A percentile compares a stretch with the other conserved stretches of the same genome.
Conservation (phyloP, 2,113 vertebrate genomes). For the Apodemus sylvaticus region DNA sequence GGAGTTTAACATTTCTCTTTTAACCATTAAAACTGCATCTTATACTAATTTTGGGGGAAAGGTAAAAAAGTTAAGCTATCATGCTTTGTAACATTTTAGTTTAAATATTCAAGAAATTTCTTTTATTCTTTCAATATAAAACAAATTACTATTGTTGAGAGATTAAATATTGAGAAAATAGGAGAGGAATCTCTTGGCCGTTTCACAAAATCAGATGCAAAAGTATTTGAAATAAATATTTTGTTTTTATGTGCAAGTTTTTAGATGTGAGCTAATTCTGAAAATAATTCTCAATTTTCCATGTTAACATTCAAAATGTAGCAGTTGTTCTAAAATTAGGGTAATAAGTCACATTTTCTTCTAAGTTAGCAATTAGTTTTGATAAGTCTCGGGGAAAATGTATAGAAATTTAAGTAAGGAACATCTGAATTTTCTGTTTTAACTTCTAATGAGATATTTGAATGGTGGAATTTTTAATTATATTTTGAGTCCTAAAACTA, state of each 20-base stretch:
- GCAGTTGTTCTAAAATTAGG: slow-evolving; percentile 38
- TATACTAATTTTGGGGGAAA: background rate
- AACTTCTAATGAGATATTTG: background rate
- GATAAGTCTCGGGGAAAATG: slow-evolving; percentile 10
- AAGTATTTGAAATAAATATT: slow-evolving; percentile 43
- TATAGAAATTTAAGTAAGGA: background rate
- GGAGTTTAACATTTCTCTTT: background rate
- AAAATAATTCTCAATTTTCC: slow-evolving; percentile 42
- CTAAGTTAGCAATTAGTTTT: slow-evolving; percentile 27
- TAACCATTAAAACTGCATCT: background rate
- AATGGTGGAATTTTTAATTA: background rate
- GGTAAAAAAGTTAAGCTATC: background rate
- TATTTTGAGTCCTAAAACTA: slow-evolving; percentile 2
- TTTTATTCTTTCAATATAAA: slow-evolving; percentile 18
- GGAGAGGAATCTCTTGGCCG: background rate
- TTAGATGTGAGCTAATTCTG: slow-evolving; percentile 29
- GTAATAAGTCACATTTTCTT: slow-evolving; percentile 5
- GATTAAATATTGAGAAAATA: background rate
- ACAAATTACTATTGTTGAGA: background rate
- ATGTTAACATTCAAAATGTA: slow-evolving; percentile 16
- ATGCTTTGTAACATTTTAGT: slow-evolving; percentile 39
- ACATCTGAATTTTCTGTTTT: background rate
- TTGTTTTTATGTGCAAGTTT: slow-evolving; percentile 2
- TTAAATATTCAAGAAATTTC: slow-evolving; percentile 1
- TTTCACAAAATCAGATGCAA: slow-evolving; percentile 49